These are phyloP conservation scores for Amazona vittata DNA, from an alignment of 2,113 vertebrate species.

Conservation along the genomic window DNA sequence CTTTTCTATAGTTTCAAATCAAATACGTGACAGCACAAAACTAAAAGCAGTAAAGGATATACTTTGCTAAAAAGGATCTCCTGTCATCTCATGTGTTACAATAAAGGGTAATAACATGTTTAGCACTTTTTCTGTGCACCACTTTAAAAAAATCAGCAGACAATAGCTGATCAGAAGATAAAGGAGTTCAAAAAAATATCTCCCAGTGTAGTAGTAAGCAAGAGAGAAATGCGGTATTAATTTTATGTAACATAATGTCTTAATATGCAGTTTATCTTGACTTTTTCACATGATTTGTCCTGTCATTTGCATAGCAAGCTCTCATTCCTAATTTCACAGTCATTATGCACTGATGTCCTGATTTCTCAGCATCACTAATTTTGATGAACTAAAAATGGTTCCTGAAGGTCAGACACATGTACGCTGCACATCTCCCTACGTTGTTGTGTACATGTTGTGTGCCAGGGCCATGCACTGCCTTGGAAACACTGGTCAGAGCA, in stretches of 20 bases:
- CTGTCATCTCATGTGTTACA: slow-evolving; percentile 79
- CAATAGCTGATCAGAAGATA: slow-evolving; percentile 82
- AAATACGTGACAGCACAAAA: slow-evolving; percentile 79
- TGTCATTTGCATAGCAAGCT: slow-evolving; percentile 91
- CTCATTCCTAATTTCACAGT: slow-evolving; percentile 97
- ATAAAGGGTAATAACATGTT: slow-evolving; percentile 85
- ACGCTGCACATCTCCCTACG: slow-evolving; percentile 22
- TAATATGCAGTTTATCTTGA: slow-evolving; percentile 94
- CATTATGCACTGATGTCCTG: slow-evolving; percentile 97
- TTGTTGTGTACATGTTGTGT: slow-evolving; percentile 33
- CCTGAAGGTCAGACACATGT: slow-evolving; percentile 90
- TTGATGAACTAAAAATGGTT: slow-evolving; percentile 95
- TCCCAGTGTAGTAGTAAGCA: slow-evolving; percentile 76
- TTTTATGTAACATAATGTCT: slow-evolving; percentile 89
- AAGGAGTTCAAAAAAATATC: slow-evolving; percentile 68
- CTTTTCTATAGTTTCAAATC: slow-evolving; percentile 80
- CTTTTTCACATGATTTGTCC: slow-evolving; percentile 94
- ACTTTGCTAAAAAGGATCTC: slow-evolving; percentile 80
- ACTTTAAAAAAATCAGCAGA: slow-evolving; percentile 70
- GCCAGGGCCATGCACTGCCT: neutral
- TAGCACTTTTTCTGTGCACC: slow-evolving; percentile 76
- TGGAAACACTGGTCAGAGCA: neutral
- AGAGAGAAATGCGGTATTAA: slow-evolving; percentile 86
- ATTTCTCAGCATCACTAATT: slow-evolving; percentile 97
- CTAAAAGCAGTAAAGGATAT: slow-evolving; percentile 79